These are phyloP conservation scores for Camponotus floridanus DNA, from an alignment of 1,140 invertebrate species.

Conservation along the genomic window DNA sequence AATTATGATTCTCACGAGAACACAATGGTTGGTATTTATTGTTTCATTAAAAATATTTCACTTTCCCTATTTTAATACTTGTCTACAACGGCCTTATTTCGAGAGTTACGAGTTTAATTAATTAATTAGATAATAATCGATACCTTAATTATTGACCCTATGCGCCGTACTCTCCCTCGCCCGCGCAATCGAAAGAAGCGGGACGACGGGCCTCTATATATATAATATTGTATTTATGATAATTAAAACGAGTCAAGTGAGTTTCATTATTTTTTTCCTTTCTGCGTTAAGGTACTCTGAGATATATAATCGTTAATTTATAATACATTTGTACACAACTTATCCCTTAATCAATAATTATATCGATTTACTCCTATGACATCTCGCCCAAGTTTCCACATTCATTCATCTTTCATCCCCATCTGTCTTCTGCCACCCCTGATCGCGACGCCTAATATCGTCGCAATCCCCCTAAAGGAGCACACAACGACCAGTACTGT, in stretches of 20 bases:
- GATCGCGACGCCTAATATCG: background rate
- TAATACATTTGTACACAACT: conserved; percentile 84
- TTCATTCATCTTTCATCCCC: conserved; percentile 46
- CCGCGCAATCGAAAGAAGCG: conserved; percentile 33
- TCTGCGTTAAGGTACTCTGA: conserved; percentile 76
- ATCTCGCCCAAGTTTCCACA: conserved; percentile 59
- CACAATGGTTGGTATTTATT: conserved; percentile 83
- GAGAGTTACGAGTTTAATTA: conserved; percentile 78
- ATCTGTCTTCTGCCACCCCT: background rate
- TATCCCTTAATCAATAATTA: conserved; percentile 83
- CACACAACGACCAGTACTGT: conserved; percentile 11
- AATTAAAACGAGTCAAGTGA: conserved; percentile 75
- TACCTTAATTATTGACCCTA: conserved; percentile 78
- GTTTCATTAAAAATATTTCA: conserved; percentile 79
- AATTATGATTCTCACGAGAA: conserved; percentile 81
- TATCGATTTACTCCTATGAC: conserved; percentile 77
- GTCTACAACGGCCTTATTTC: conserved; percentile 78
- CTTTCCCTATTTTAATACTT: conserved; percentile 75
- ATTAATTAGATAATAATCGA: conserved; percentile 79
- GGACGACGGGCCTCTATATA: conserved; percentile 64
- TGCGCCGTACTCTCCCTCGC: conserved; percentile 34
- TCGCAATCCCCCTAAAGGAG: conserved; percentile 22
- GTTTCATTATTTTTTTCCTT: conserved; percentile 67
- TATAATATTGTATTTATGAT: conserved; percentile 76
- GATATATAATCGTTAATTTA: conserved; percentile 79